These are phyloP conservation scores for Noturus placidus DNA, from an alignment of 2,113 vertebrate species.

Conservation along the genomic window DNA sequence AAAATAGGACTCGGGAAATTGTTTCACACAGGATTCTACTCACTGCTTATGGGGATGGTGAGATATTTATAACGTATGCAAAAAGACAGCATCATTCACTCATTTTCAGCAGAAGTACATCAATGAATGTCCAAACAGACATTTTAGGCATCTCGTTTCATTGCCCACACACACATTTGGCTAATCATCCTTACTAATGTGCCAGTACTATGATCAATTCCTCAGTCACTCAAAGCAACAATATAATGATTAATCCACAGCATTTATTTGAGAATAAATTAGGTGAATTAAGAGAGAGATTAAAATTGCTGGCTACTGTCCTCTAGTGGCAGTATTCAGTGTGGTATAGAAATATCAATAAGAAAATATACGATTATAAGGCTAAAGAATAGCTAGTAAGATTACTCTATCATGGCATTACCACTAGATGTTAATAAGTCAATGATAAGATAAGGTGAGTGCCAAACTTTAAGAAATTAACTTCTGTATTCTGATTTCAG, in stretches of 20 bases:
- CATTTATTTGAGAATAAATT: conserved; percentile 44
- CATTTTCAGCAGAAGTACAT: conserved; percentile 5
- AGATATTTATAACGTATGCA: not conserved
- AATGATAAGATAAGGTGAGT: not conserved
- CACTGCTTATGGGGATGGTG: not conserved
- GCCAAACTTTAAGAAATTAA: not conserved
- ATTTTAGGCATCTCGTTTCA: conserved; percentile 23
- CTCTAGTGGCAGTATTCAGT: conserved; percentile 46
- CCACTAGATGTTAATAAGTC: not conserved
- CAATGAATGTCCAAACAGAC: conserved; percentile 4
- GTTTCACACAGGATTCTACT: not conserved
- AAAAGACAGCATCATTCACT: not conserved
- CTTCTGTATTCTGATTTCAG: not conserved
- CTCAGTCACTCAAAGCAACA: not conserved
- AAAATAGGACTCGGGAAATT: not conserved
- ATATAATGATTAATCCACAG: conserved; percentile 56
- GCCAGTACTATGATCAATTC: conserved; percentile 15
- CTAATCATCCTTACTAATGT: conserved; percentile 47
- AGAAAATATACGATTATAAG: not conserved
- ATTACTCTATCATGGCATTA: not conserved
- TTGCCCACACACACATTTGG: conserved; percentile 39
- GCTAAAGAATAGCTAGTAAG: not conserved
- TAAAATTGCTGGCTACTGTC: conserved; percentile 26
- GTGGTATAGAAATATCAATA: not conserved
- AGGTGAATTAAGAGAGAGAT: not conserved